phyloP scores from a whole-genome alignment of 1,140 invertebrate species.

The Macrobrachium nipponense region DNA sequence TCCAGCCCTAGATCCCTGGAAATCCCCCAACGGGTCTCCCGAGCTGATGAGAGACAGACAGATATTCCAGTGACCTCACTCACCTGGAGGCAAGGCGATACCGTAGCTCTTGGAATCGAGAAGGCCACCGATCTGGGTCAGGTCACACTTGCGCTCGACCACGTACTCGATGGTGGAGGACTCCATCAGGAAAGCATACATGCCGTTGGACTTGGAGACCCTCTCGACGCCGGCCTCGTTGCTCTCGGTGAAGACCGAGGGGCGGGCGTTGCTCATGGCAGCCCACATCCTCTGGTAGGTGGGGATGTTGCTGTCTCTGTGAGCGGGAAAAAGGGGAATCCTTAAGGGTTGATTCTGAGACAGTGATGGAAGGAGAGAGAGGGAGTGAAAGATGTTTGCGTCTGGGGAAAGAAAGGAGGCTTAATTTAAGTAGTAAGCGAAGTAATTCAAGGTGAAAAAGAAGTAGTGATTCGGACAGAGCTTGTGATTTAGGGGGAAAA shows the following conservation, averaged over 20 bases:
- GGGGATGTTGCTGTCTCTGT: constrained; percentile 91
- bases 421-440: not conserved
- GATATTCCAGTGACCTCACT: constrained; percentile 65
- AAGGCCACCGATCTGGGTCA: constrained; percentile 89
- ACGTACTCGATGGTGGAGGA: constrained; percentile 93
- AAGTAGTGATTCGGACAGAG: no score
- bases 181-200: constrained; percentile 94
- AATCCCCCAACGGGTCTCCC: no score
- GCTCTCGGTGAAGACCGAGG: constrained; percentile 85
- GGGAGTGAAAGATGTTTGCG: no score
- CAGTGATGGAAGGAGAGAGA: not conserved
- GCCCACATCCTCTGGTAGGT: constrained; percentile 94
- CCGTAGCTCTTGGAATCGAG: constrained; percentile 94
- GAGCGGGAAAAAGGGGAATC: constrained; percentile 60
- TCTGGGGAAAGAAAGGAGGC: no score
- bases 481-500: no score
- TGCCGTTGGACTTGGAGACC: constrained; percentile 85
- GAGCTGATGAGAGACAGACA: no score
- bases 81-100: constrained; percentile 92
- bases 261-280: constrained; percentile 88
- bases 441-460: not conserved
- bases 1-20: no score
- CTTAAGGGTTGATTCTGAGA: no score
- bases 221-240: constrained; percentile 88
- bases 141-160: constrained; percentile 89